A percentile compares a stretch with the other conserved stretches of the same genome.
These are phyloP conservation scores for Cairina moschata DNA, from an alignment of 2,113 vertebrate genomes.

Conservation along the genomic window DNA sequence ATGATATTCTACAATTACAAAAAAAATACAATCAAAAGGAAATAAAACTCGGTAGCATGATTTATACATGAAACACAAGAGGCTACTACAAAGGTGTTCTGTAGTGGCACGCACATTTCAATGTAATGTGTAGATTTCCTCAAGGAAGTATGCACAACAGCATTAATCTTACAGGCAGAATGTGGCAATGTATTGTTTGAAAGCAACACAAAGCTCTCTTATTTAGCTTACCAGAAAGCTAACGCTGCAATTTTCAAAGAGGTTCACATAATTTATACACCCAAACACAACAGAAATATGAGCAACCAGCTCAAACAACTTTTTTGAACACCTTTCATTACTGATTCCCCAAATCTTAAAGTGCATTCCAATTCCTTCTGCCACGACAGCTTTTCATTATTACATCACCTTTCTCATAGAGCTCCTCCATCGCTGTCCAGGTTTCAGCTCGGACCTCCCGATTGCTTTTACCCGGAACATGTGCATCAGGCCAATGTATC, in stretches of 20 bases:
- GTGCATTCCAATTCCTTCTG: neutral
- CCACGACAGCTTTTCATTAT: neutral
- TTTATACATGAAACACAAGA: neutral
- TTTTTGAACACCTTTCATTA: neutral
- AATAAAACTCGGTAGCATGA: neutral
- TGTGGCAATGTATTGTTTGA: neutral
- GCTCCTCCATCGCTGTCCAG: slow-evolving; percentile 78
- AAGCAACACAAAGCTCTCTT: neutral
- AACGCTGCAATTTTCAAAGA: neutral
- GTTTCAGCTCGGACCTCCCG: slow-evolving; percentile 79
- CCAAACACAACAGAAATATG: neutral
- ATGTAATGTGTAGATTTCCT: neutral
- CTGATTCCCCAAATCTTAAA: neutral
- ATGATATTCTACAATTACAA: neutral
- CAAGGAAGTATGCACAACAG: neutral
- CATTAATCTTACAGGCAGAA: neutral
- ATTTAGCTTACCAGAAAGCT: neutral
- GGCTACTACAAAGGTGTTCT: neutral
- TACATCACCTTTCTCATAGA: slow-evolving; percentile 73
- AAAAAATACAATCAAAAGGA: neutral
- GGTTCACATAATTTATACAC: neutral
- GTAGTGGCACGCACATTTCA: neutral
- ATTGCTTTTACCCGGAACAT: slow-evolving; percentile 61
- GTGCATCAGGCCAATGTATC: slow-evolving; percentile 80
- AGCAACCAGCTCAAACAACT: neutral